phyloP scores from a whole-genome alignment of 1,140 invertebrate species.

The Apocrypta bakeri region DNA sequence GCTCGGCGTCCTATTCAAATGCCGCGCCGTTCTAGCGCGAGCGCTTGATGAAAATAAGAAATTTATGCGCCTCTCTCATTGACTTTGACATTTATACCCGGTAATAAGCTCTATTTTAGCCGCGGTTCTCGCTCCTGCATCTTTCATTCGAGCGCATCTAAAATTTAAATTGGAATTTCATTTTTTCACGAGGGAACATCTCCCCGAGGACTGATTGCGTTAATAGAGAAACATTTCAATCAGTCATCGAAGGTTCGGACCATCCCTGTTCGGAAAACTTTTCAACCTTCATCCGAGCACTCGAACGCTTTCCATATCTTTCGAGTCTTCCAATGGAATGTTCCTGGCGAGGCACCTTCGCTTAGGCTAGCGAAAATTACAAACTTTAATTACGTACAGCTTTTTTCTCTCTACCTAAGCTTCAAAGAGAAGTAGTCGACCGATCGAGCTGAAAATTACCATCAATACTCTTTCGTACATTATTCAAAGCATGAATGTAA shows the following conservation, averaged over 20 bases:
- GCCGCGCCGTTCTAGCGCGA: too few relatives aligned
- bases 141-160: not conserved
- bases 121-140: not conserved
- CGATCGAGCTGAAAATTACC: too few relatives aligned
- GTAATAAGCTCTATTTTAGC: constrained; percentile 2
- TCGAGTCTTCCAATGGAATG: too few relatives aligned
- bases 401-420: too few relatives aligned
- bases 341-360: too few relatives aligned
- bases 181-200: not conserved
- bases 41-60: constrained; percentile 2
- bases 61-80: not conserved
- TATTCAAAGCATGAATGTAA: too few relatives aligned
- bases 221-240: not conserved
- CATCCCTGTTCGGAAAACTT: not conserved
- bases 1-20: not conserved
- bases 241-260: not conserved
- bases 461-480: too few relatives aligned
- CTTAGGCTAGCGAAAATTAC: too few relatives aligned
- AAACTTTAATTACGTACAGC: too few relatives aligned
- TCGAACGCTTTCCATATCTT: not conserved
- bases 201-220: not conserved
- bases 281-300: not conserved
- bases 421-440: too few relatives aligned
- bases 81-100: not conserved
- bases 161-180: constrained; percentile 16